Evolutionary conservation across 2,888 invertebrate species (phyloP), one percentile per base, ranked within the genome.

Genomic region (Campaea margaritaria): DNA sequence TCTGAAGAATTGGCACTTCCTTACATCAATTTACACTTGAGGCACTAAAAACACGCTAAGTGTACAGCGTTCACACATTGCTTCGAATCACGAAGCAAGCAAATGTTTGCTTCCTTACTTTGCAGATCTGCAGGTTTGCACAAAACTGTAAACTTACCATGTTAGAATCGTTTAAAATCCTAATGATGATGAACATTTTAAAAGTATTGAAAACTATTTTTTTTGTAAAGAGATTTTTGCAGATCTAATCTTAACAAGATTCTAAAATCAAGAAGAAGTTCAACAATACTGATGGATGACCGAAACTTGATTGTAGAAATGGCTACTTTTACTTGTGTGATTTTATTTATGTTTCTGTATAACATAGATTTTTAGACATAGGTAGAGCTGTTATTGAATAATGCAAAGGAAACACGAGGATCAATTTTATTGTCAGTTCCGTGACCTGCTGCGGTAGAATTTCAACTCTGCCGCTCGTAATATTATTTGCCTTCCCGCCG

Each of bases 11-110:
- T 58, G 42, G 51, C 39, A 42, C 44, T 58, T 62, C 50, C 46
- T 31, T 45, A 54, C 42, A 43, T 52, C 42, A 52, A 58, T 66
- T 58, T 15, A n/a, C 27, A 38, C 28, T 60, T 58, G 54, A 49
- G 44, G 47, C 31, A 43, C 45, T 48, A 56, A 51, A 41, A 51
- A 52, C 9, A 21, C 5, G 48, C 55, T 15, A 46, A 55, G 58
- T 62, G 58, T 43, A 55, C 58, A 54, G 49, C 36, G 46, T 36
- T 58, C 55, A 56, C 47, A 43, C 39, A 50, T 56, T 55, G 56
- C 58, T 58, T 60, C 47, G 36, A 50, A 31, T 38, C 45, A 28
- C 31, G 39, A 56, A 55, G 7, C 12, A 27, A 28, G 28, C 16
- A n/a, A 43, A 27, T 31, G 31, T 31, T 36, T 36, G n/a, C 1